phyloP scores from a whole-genome alignment of 2,888 invertebrate genomes.

The Temnothorax ravouxi region DNA sequence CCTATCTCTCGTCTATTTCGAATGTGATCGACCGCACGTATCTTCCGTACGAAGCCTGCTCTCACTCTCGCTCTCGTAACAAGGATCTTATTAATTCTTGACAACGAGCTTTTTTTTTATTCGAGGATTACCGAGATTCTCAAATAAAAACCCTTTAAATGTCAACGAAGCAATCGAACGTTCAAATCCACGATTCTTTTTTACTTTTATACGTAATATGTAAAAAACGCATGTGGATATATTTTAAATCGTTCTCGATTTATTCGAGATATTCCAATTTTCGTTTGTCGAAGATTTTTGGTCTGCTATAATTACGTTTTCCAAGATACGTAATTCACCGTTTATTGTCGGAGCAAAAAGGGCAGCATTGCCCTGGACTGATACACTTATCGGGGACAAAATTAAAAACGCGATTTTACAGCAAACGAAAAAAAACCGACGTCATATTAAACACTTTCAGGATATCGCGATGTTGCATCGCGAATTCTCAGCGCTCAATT shows the following conservation, averaged over 20 bases:
- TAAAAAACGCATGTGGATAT: neutral
- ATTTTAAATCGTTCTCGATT: slow-evolving; percentile 12
- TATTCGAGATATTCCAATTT: neutral
- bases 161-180: neutral
- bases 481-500: slow-evolving; percentile 45
- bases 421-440: neutral
- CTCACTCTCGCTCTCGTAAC: neutral
- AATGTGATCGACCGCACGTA: neutral
- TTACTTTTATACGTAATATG: neutral
- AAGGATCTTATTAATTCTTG: slow-evolving; percentile 5
- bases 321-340: neutral
- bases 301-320: neutral
- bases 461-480: slow-evolving; percentile 10
- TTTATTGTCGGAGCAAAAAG: neutral
- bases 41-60: neutral
- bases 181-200: neutral
- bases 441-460: slow-evolving; percentile 22
- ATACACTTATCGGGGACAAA: neutral
- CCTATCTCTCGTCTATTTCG: slow-evolving; percentile 1
- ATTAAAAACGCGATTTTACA: slow-evolving; percentile 25
- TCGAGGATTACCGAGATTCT: neutral
- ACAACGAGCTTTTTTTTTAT: slow-evolving; percentile 25
- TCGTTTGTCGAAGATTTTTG: neutral
- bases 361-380: neutral
- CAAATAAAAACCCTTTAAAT: slow-evolving; percentile 12